Evolutionary conservation across 2,113 vertebrate species (phyloP).

Genomic region (Xiphophorus maculatus): DNA sequence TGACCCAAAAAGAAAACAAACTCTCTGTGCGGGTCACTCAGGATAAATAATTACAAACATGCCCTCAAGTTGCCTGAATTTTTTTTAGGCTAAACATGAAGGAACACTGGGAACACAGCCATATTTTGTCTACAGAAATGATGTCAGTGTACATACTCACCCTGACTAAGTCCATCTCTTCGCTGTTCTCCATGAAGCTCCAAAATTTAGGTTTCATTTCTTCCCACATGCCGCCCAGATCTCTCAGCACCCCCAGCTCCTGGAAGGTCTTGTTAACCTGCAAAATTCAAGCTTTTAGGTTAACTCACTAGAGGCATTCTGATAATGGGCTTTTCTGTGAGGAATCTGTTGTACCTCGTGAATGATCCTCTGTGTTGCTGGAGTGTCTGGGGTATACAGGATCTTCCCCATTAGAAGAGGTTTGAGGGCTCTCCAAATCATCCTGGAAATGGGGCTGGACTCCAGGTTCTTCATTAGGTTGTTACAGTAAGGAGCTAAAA

Average conservation of each 20-base stretch:
- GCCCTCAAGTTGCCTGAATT: not conserved
- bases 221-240: slow-evolving; percentile 94
- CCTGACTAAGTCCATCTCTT: slow-evolving; percentile 94
- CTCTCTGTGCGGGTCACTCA: not conserved
- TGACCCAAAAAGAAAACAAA: not conserved
- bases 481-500: slow-evolving; percentile 94
- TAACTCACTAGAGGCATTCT: not conserved
- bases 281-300: slow-evolving; percentile 8
- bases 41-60: slow-evolving; percentile 30
- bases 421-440: slow-evolving; percentile 97
- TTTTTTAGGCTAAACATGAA: slow-evolving; percentile 39
- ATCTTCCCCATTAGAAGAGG: slow-evolving; percentile 96
- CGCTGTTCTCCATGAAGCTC: slow-evolving; percentile 92
- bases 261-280: slow-evolving; percentile 99
- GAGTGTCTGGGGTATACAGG: slow-evolving; percentile 95
- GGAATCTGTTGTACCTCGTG: slow-evolving; percentile 84
- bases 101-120: not conserved
- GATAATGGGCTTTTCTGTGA: not conserved
- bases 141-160: slow-evolving; percentile 76
- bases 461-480: slow-evolving; percentile 92
- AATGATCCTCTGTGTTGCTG: slow-evolving; percentile 90
- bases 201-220: slow-evolving; percentile 91
- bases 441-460: slow-evolving; percentile 93
- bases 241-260: slow-evolving; percentile 90
- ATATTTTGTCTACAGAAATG: not conserved